phyloP scores from a whole-genome alignment of 1,140 invertebrate species.

The Bombus balteatus region DNA sequence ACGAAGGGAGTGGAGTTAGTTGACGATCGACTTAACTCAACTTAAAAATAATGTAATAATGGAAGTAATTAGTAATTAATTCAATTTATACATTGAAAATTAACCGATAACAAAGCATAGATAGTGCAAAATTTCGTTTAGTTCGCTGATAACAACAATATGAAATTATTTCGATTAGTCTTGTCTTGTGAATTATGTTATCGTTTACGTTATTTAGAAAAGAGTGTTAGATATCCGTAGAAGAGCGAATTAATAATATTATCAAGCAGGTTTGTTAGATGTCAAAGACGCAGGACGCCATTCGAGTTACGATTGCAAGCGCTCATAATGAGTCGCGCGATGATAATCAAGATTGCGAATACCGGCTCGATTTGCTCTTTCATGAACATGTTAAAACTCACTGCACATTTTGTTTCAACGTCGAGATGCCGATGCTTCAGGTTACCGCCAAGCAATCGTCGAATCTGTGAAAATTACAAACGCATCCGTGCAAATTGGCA shows the following conservation, averaged over 20 bases:
- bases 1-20: too few species aligned
- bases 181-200: too few species aligned
- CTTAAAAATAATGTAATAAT: too few species aligned
- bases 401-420: conserved; percentile 84
- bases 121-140: too few species aligned
- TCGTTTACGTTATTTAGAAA: too few species aligned
- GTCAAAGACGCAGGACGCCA: neutral
- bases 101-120: accelerated
- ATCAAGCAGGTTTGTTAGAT: conserved; percentile 20
- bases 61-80: too few species aligned
- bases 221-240: neutral
- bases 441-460: conserved; percentile 85
- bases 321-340: neutral
- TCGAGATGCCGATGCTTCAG: conserved; percentile 84
- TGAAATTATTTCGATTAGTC: too few species aligned
- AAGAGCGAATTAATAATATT: neutral
- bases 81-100: too few species aligned
- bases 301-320: conserved; percentile 9
- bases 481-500: conserved; percentile 33
- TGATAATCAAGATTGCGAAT: too few species aligned
- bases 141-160: too few species aligned
- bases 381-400: conserved; percentile 82
- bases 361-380: neutral
- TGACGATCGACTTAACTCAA: too few species aligned
- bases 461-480: conserved; percentile 83